phyloP scores from a whole-genome alignment of 2,888 invertebrate genomes.

The Cheiracanthium punctorium region DNA sequence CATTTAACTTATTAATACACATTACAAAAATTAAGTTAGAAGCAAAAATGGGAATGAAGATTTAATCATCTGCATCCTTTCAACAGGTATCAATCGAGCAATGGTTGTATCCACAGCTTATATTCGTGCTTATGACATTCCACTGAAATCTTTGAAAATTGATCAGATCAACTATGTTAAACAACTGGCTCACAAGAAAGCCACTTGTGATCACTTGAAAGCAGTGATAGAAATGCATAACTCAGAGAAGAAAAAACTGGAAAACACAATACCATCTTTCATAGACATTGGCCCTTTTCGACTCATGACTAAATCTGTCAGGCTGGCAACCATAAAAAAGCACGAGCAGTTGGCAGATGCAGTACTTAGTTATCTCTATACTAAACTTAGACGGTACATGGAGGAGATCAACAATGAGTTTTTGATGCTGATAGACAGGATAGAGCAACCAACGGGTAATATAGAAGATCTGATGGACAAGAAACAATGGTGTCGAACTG shows the following conservation, averaged over 20 bases:
- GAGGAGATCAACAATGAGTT: constrained; percentile 36
- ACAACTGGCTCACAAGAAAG: constrained; percentile 17
- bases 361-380: constrained; percentile 27
- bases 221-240: constrained; percentile 25
- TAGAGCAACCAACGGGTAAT: constrained; percentile 41
- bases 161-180: constrained; percentile 62
- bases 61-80: not conserved
- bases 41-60: too few species aligned
- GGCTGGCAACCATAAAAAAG: constrained; percentile 26
- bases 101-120: constrained; percentile 34
- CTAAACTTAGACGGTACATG: constrained; percentile 33
- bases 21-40: too few species aligned
- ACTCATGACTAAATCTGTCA: constrained; percentile 17
- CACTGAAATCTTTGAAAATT: constrained; percentile 36
- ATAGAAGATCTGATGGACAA: constrained; percentile 54
- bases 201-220: constrained; percentile 29
- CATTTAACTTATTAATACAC: too few species aligned
- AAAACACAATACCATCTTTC: constrained; percentile 22
- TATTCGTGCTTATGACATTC: constrained; percentile 20
- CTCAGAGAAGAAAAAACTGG: constrained; percentile 14
- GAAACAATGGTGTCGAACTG: constrained; percentile 39
- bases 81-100: constrained; percentile 34
- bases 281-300: constrained; percentile 52
- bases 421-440: constrained; percentile 36
- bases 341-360: constrained; percentile 43